phyloP scores from a whole-genome alignment of 2,888 invertebrate species.

The Pterostichus madidus region DNA sequence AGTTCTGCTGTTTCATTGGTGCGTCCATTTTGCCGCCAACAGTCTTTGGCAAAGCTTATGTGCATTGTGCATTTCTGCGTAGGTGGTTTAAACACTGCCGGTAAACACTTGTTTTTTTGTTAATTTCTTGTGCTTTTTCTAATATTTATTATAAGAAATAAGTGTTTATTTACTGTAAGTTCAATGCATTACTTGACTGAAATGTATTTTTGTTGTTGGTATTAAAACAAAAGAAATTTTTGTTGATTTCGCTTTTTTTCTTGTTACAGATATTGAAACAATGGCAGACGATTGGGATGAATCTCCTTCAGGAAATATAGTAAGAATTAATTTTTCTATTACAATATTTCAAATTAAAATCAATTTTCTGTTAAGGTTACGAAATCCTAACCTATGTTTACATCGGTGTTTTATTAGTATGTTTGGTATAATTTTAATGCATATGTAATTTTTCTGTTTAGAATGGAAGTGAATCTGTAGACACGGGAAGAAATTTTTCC shows the following conservation, averaged over 20 bases:
- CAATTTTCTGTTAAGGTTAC: neutral
- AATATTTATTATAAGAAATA: too few relatives aligned
- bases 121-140: neutral
- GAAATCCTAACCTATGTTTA: neutral
- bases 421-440: neutral
- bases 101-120: neutral
- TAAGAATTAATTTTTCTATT: constrained; percentile 13
- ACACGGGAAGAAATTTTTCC: constrained; percentile 68
- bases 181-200: neutral
- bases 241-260: constrained; percentile 16
- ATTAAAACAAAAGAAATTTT: constrained; percentile 30
- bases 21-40: constrained; percentile 30
- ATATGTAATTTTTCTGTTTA: constrained; percentile 18
- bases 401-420: neutral
- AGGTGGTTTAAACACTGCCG: constrained; percentile 8
- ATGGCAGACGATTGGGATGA: constrained; percentile 82
- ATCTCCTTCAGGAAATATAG: constrained; percentile 71
- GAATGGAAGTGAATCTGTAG: constrained; percentile 75
- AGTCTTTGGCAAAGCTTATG: neutral
- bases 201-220: neutral
- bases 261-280: constrained; percentile 42
- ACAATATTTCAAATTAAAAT: constrained; percentile 70
- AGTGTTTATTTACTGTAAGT: neutral
- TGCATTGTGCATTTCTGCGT: constrained; percentile 6
- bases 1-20: constrained; percentile 13